These are phyloP conservation scores for Odocoileus hemionus DNA, from an alignment of 2,113 vertebrate genomes.

Conservation along the genomic window DNA sequence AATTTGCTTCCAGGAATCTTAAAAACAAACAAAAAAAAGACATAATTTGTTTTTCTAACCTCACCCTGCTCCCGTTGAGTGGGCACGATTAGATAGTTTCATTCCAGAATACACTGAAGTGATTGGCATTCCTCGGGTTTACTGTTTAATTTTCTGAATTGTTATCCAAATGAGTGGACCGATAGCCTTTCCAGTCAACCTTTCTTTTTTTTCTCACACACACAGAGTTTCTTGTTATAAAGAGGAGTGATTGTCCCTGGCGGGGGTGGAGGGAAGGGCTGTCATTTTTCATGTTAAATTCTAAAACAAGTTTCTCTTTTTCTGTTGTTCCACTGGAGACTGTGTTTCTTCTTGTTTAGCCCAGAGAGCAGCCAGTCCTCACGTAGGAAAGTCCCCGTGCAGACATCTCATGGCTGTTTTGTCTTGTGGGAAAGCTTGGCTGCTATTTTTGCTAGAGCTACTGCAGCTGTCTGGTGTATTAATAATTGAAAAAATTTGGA, in stretches of 20 bases:
- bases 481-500: slow-evolving; percentile 76
- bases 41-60: not conserved
- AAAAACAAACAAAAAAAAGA: not conserved
- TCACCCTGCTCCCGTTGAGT: not conserved
- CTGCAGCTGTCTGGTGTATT: slow-evolving; percentile 76
- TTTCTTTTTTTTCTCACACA: not conserved
- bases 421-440: slow-evolving; percentile 63
- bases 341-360: slow-evolving; percentile 34
- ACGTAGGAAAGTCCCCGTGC: slow-evolving; percentile 34
- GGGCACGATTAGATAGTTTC: not conserved
- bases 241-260: not conserved
- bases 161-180: not conserved
- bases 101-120: not conserved
- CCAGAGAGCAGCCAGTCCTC: not conserved
- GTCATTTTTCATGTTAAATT: not conserved
- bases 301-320: not conserved
- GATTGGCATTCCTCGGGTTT: not conserved
- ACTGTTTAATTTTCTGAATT: not conserved
- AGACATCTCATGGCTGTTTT: slow-evolving; percentile 57
- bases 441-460: slow-evolving; percentile 71
- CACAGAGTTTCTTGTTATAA: not conserved
- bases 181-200: not conserved
- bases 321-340: not conserved
- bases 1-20: not conserved
- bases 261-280: not conserved